Evolutionary conservation across 2,113 vertebrate genomes (phyloP), one percentile per base, ranked within the genome.

Genomic region (Herpetotheres cachinnans): DNA sequence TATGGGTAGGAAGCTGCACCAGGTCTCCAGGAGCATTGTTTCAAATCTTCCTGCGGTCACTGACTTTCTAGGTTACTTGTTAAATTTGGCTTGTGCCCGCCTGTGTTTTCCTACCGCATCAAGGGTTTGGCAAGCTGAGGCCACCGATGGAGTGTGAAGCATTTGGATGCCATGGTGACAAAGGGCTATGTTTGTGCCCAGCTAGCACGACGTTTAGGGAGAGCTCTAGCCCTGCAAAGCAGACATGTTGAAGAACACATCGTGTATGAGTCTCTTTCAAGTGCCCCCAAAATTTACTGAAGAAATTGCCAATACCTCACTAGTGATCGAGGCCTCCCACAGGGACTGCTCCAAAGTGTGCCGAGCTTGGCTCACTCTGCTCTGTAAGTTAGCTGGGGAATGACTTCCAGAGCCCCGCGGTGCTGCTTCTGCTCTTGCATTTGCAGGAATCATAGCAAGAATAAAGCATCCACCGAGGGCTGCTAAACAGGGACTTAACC

Each of bases 351-450:
- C 84, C 85, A 90, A 95, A 84, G 74, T 24, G 1, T 79, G 76
- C 87, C 0, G 67, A 90, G 82, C 82, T 92, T 93, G 94, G 95
- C 92, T 90, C 3, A 0, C 69, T 82, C 82, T 92, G 59, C 79
- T 94, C 79, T 1, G 0, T 90, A 81, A 93, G 88, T 93, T 96
- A 92, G 83, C 86, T 16, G 10, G 59, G 76, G 82, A 89, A 85
- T 63, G 74, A 93, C 50, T 95, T 96, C 90, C 92, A 96, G 95
- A 93, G 95, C 73, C 95, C 90, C 0, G 17, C 79, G 69, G 90
- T n/a, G 82, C 72, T 93, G 76, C 90, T 96, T 94, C 93, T 92
- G 88, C 90, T 90, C 79, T 55, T 92, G 59, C 49, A 67, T 73
- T 94, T 83, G 92, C 82, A 86, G 85, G 76, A 89, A 86, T 73